Conservation (phyloP, 2,113 vertebrate species). For the Corydoras sp. region DNA sequence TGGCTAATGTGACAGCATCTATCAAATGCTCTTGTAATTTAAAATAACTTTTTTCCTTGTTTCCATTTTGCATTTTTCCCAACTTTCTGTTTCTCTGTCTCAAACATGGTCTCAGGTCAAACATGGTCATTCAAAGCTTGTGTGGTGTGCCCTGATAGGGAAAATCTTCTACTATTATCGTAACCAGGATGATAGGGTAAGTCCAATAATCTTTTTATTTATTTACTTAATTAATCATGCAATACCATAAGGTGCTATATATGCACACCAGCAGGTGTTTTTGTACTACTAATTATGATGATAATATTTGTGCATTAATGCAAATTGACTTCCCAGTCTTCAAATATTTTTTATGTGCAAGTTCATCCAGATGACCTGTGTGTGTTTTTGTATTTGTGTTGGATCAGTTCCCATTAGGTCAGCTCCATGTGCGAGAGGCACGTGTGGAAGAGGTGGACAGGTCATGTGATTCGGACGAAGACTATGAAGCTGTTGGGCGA, state of each 20-base stretch:
- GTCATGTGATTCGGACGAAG: slow-evolving; percentile 85
- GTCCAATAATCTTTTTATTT: neutral
- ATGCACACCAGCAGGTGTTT: too few species aligned
- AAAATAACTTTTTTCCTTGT: neutral
- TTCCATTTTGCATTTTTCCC: neutral
- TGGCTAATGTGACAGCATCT: slow-evolving; percentile 38
- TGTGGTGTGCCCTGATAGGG: slow-evolving; percentile 80
- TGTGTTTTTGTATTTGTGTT: slow-evolving; percentile 6
- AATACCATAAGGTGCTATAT: too few species aligned
- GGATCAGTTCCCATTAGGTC: slow-evolving; percentile 73
- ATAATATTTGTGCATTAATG: too few species aligned
- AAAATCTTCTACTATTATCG: slow-evolving; percentile 80
- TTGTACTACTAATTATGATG: too few species aligned
- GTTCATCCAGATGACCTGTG: neutral
- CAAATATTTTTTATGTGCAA: too few species aligned
- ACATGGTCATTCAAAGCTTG: slow-evolving; percentile 83
- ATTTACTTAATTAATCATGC: neutral
- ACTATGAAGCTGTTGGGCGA: slow-evolving; percentile 75
- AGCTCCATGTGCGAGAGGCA: slow-evolving; percentile 71
- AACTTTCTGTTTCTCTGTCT: slow-evolving; percentile 1
- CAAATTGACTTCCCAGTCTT: too few species aligned
- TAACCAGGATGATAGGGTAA: slow-evolving; percentile 83
- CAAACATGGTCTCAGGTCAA: slow-evolving; percentile 67
- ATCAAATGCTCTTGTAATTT: slow-evolving; percentile 24
- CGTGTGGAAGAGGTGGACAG: slow-evolving; percentile 82